Percentiles rank a stretch among this genome's conserved stretches.
These are phyloP conservation scores for Falco columbarius DNA, from an alignment of 2,797 vertebrate species.

Conservation along the genomic window DNA sequence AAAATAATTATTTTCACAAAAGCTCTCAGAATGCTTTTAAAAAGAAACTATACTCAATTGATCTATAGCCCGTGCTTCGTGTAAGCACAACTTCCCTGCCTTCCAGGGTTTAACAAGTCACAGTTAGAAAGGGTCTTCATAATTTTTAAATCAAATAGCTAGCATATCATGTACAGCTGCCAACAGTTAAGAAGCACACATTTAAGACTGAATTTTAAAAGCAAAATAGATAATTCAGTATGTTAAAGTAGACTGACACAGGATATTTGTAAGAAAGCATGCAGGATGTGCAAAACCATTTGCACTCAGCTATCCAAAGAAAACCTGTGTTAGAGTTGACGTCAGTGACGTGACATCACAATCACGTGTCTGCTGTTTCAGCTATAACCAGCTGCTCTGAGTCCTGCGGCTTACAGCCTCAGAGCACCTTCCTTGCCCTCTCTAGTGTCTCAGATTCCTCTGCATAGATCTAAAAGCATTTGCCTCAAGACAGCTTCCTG, in stretches of 20 bases:
- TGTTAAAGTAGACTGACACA: background rate
- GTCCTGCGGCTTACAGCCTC: background rate
- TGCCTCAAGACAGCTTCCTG: background rate
- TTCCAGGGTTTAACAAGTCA: background rate
- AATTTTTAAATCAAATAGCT: background rate
- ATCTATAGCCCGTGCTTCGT: background rate
- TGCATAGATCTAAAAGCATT: background rate
- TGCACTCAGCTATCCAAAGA: background rate
- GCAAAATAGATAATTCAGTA: background rate
- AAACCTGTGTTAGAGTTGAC: background rate
- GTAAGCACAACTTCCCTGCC: background rate
- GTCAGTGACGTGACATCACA: background rate
- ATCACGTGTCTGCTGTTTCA: fast-evolving
- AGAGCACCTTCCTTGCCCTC: background rate
- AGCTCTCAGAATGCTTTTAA: background rate
- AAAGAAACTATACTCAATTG: background rate
- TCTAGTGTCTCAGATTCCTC: background rate
- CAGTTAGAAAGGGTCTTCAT: background rate
- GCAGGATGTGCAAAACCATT: background rate
- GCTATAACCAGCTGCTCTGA: background rate
- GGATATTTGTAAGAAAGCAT: background rate
- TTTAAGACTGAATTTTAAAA: background rate
- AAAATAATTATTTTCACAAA: background rate
- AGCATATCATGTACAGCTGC: background rate
- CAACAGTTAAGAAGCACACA: background rate